Conservation (phyloP, 2,113 vertebrate genomes). For the Peucedramus taeniatus region DNA sequence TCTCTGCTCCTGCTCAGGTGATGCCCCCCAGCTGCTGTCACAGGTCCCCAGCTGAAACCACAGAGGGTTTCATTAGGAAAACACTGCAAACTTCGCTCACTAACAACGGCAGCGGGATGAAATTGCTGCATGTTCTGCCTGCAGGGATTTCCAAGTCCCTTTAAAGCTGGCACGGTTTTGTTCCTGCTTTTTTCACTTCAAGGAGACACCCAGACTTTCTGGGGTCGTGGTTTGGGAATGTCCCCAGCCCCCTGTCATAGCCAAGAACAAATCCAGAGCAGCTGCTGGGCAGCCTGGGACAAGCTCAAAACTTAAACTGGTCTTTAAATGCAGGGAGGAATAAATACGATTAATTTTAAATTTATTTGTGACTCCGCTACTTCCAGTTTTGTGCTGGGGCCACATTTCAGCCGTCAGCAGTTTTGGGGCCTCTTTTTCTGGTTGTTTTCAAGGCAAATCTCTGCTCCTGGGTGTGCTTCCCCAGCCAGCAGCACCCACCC, state of each 20-base stretch:
- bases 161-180: not conserved
- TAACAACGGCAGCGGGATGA: not conserved
- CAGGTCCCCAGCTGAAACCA: fast-evolving
- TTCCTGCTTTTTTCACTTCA: not conserved
- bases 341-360: not conserved
- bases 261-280: not conserved
- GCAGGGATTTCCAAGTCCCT: not conserved
- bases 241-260: not conserved
- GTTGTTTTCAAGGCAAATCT: not conserved
- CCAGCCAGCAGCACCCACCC: not conserved
- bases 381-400: not conserved
- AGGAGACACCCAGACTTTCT: not conserved
- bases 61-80: not conserved
- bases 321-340: not conserved
- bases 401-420: fast-evolving
- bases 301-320: not conserved
- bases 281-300: not conserved
- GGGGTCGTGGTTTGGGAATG: not conserved
- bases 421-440: not conserved
- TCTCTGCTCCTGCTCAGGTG: not conserved
- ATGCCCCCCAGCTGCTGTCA: not conserved
- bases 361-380: not conserved
- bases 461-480: not conserved
- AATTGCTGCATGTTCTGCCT: not conserved
- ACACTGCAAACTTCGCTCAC: fast-evolving